Conservation (phyloP, 2,113 vertebrate genomes). For the Phodopus roborovskii region DNA sequence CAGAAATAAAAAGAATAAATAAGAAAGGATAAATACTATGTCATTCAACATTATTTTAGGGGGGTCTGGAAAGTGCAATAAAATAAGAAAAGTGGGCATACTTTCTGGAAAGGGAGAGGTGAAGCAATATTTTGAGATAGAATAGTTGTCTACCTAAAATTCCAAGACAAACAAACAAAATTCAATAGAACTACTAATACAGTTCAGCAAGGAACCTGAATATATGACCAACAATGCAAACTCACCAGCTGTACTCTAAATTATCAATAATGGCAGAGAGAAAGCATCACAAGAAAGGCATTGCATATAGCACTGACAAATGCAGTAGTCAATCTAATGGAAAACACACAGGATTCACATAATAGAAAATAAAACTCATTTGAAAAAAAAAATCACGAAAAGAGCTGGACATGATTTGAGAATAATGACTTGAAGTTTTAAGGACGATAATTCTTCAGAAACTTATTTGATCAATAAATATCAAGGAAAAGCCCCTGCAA, state of each 20-base stretch:
- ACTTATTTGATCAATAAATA: conserved; percentile 61
- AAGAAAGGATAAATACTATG: neutral
- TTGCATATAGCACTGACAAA: neutral
- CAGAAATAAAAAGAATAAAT: neutral
- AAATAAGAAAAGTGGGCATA: neutral
- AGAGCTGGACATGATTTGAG: conserved; percentile 41
- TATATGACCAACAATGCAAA: neutral
- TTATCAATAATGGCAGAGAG: neutral
- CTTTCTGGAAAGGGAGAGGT: neutral
- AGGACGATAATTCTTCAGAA: conserved; percentile 12
- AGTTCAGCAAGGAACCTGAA: neutral
- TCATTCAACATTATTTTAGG: neutral
- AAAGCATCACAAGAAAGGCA: neutral
- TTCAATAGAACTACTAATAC: neutral
- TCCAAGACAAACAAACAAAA: neutral
- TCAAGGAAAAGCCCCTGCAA: conserved; percentile 29
- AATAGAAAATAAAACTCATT: neutral
- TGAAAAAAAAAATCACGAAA: conserved; percentile 17
- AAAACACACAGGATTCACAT: neutral
- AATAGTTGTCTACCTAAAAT: neutral
- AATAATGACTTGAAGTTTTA: conserved; percentile 49
- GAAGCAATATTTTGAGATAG: conserved; percentile 31
- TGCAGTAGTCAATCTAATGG: neutral
- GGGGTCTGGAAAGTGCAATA: neutral
- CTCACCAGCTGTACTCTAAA: neutral